phyloP scores from a whole-genome alignment of 2,888 invertebrate genomes.

The Eupithecia tripunctaria region DNA sequence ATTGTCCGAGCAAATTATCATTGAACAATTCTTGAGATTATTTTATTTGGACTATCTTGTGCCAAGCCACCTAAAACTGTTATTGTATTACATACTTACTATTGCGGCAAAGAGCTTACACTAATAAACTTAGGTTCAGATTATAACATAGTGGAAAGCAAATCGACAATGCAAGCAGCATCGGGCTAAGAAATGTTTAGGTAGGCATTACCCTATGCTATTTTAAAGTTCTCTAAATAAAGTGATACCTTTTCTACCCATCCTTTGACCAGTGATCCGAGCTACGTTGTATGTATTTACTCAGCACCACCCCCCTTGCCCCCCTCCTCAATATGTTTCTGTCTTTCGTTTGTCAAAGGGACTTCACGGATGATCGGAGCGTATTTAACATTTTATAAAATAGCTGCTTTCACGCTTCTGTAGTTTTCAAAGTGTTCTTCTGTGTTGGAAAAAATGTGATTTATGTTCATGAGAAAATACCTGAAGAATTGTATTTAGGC shows the following conservation, averaged over 20 bases:
- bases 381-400: constrained; percentile 25
- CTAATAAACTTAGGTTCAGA: background rate
- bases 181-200: background rate
- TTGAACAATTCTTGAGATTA: background rate
- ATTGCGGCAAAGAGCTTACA: background rate
- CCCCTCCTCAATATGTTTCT: constrained; percentile 27
- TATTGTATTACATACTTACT: too few relatives aligned
- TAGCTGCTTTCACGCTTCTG: background rate
- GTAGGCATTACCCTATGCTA: background rate
- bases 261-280: constrained; percentile 32
- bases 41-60: background rate
- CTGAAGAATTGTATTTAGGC: background rate
- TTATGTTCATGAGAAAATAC: background rate
- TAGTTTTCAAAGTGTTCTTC: background rate
- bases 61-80: background rate
- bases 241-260: constrained; percentile 4
- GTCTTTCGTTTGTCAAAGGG: constrained; percentile 29
- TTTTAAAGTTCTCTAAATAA: constrained; percentile 15
- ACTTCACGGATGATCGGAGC: constrained; percentile 19
- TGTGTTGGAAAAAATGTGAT: background rate
- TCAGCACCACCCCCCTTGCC: background rate
- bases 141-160: background rate
- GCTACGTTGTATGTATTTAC: constrained; percentile 29
- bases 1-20: background rate
- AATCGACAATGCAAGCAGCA: background rate